Base-by-base conservation (phyloP, 2,113 vertebrate genomes). In the Gallinago undulata region DNA sequence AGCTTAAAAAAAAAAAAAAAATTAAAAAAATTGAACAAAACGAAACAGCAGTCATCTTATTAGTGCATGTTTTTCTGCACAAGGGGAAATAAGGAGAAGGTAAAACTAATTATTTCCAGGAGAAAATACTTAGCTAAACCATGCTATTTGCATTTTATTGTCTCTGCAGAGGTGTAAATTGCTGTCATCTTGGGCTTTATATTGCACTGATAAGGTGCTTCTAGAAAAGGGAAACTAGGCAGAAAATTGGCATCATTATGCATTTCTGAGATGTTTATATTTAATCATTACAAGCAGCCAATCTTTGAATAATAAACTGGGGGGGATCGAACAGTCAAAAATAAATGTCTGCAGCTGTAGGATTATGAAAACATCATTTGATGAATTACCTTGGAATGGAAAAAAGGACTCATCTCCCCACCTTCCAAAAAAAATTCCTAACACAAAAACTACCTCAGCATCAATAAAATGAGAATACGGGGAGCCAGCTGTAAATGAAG, bases 181-280 rank as follows among this genome's bases (percentile, higher is more conserved):
- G 59, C 78, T 90, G 67, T 88, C 47, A 90, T 87, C 53, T 67
- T 67, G 31, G 59, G 50, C 18, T 92, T 93, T 72, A 64, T 84
- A 60, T 89, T 90, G 57, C 76, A 78, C 24, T 57, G 51, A 77
- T 86, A 92, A 89, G 73, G 56, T 84, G 39, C 15, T 75, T 78
- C 64, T 55, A 33, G 60, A 48, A 83, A 86, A 84, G 37, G 30
- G 16, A 83, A 90, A 85, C 57, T 55, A 89, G 74, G 64, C 59
- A 81, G 79, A 87, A 96, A 96, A 95, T 81, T 90, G 51, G 68
- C n/a, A 81, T 86, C 47, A 81, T 92, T 92, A 74, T 48, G 21
- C 14, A 50, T 87, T 93, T 88, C 63, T 81, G 47, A 84, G 51
- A 47, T 92, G 56, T 10, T 78, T 57, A 55, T 47, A 80, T 84